These are phyloP conservation scores for Agriopis aurantiaria DNA, from an alignment of 2,888 invertebrate genomes.

Conservation along the genomic window DNA sequence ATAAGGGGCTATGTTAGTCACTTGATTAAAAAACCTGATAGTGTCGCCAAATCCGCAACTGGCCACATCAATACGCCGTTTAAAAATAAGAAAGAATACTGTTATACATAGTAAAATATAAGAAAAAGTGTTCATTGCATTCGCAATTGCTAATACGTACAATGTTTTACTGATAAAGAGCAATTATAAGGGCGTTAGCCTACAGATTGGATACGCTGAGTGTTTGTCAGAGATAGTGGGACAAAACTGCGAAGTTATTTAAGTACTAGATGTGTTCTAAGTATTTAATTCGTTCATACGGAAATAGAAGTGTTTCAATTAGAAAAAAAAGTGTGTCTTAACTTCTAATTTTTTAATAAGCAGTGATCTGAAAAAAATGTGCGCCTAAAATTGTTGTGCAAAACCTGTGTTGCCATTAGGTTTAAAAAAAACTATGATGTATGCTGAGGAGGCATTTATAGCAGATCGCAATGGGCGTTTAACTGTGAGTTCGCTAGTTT, in stretches of 20 bases:
- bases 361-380: not conserved
- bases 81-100: slow-evolving; percentile 2
- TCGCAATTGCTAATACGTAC: slow-evolving; percentile 22
- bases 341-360: not conserved
- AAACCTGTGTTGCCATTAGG: not conserved
- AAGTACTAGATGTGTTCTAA: not conserved
- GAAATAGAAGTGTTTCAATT: not conserved
- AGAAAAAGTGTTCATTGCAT: slow-evolving; percentile 28
- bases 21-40: slow-evolving; percentile 34
- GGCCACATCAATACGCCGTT: slow-evolving; percentile 6
- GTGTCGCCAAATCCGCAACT: slow-evolving; percentile 29
- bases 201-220: slow-evolving; percentile 32
- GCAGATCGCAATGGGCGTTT: slow-evolving; percentile 66
- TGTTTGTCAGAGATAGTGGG: slow-evolving; percentile 21
- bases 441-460: slow-evolving; percentile 72
- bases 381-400: not conserved
- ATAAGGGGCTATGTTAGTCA: slow-evolving; percentile 34
- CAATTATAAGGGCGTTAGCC: slow-evolving; percentile 46
- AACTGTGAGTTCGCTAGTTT: slow-evolving; percentile 56
- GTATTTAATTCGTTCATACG: not conserved
- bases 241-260: slow-evolving; percentile 10
- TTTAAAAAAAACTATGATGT: slow-evolving; percentile 52
- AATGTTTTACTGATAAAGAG: slow-evolving; percentile 35
- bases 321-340: not conserved
- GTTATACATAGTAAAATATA: slow-evolving; percentile 2